Evolutionary conservation across 2,797 vertebrate species (phyloP).

Genomic region (Triplophysa bombifrons): DNA sequence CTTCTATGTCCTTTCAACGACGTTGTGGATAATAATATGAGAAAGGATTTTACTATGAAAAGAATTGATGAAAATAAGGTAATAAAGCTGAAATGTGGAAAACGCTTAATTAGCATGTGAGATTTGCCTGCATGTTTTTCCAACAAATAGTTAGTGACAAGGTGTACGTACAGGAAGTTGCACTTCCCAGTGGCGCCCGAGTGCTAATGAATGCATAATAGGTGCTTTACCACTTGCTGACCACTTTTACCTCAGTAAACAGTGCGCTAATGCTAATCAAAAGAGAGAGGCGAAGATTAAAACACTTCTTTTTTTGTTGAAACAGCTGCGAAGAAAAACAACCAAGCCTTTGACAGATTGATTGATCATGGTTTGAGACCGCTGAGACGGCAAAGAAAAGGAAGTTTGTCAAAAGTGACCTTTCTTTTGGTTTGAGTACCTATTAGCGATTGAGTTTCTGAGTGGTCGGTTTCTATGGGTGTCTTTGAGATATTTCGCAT

Average conservation of each 20-base stretch:
- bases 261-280: conserved; percentile 32
- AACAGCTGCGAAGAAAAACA: not conserved
- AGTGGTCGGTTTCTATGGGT: not conserved
- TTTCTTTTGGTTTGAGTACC: conserved; percentile 26
- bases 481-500: not conserved
- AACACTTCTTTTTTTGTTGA: conserved; percentile 7
- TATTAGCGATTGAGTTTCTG: conserved; percentile 11
- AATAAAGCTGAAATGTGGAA: conserved; percentile 3
- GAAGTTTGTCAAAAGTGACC: conserved; percentile 29
- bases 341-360: conserved; percentile 35
- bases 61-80: not conserved
- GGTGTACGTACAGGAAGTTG: conserved; percentile 47
- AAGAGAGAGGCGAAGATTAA: conserved; percentile 39
- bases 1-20: not conserved
- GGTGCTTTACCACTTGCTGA: conserved; percentile 46
- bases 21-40: not conserved
- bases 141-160: conserved; percentile 31
- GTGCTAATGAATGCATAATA: conserved; percentile 53
- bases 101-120: conserved; percentile 15
- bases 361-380: conserved; percentile 43
- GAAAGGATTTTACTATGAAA: too few species aligned
- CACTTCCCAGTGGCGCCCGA: conserved; percentile 24
- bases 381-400: conserved; percentile 16
- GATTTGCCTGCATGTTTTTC: conserved; percentile 2
- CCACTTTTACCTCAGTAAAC: conserved; percentile 35